Evolutionary conservation across 2,888 invertebrate species (phyloP).

Genomic region (Oxyteleia sp.): DNA sequence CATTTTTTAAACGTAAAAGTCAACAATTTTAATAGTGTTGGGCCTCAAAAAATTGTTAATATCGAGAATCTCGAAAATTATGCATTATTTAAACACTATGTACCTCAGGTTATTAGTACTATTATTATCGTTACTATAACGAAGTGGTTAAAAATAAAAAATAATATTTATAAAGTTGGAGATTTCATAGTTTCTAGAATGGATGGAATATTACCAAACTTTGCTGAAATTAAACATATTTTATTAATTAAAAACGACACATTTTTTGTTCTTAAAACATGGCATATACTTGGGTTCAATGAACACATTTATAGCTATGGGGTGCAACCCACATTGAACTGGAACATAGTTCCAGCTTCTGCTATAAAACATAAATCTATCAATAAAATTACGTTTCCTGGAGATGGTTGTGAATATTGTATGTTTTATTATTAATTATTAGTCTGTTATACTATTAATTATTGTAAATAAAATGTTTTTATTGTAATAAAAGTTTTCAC

Average conservation of each 20-base stretch:
- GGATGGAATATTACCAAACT: conserved; percentile 4
- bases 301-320: conserved; percentile 1
- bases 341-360: background rate
- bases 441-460: too few relatives aligned
- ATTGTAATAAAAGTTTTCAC: background rate
- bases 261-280: conserved; percentile 4
- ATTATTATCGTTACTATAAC: background rate
- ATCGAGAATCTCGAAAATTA: background rate
- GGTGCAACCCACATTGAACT: background rate
- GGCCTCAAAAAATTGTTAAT: background rate
- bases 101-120: background rate
- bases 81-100: background rate
- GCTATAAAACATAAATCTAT: background rate
- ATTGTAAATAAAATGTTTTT: background rate
- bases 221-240: conserved; percentile 4
- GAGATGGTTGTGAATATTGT: background rate
- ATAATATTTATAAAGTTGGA: background rate
- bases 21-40: background rate
- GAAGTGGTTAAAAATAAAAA: background rate
- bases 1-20: background rate
- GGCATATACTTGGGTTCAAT: conserved; percentile 4
- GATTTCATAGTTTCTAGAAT: background rate
- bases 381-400: background rate
- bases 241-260: background rate
- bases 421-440: conserved; percentile 8